These are phyloP conservation scores for Macrochelys suwanniensis DNA, from an alignment of 2,797 vertebrate genomes.

Conservation along the genomic window DNA sequence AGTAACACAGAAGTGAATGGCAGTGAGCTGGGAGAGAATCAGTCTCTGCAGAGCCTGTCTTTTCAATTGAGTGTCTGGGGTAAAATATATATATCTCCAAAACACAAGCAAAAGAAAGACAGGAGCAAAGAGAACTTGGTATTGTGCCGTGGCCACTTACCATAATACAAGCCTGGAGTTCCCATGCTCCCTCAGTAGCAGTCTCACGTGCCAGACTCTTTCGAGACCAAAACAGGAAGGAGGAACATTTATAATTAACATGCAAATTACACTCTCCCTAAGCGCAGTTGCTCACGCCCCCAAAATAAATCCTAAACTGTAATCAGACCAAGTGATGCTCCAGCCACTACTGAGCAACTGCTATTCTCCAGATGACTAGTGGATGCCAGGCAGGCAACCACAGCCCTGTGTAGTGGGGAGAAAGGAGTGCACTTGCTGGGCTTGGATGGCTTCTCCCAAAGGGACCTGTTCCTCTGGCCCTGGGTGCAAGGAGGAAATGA, in stretches of 20 bases:
- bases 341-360: not conserved
- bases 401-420: not conserved
- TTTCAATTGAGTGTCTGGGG: not conserved
- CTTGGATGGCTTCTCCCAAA: not conserved
- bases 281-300: not conserved
- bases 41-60: not conserved
- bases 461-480: not conserved
- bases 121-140: not conserved
- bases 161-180: fast-evolving
- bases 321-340: fast-evolving
- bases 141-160: not conserved
- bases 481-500: not conserved
- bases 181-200: not conserved
- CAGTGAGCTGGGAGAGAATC: not conserved
- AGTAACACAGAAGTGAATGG: not conserved
- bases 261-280: fast-evolving
- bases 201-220: not conserved
- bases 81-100: not conserved
- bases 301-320: not conserved
- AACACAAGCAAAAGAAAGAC: not conserved
- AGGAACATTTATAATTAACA: not conserved
- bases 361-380: not conserved
- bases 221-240: not conserved
- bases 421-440: not conserved
- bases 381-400: not conserved